Evolutionary conservation across 2,888 invertebrate genomes (phyloP).

Genomic region (Phytoseiulus persimilis): DNA sequence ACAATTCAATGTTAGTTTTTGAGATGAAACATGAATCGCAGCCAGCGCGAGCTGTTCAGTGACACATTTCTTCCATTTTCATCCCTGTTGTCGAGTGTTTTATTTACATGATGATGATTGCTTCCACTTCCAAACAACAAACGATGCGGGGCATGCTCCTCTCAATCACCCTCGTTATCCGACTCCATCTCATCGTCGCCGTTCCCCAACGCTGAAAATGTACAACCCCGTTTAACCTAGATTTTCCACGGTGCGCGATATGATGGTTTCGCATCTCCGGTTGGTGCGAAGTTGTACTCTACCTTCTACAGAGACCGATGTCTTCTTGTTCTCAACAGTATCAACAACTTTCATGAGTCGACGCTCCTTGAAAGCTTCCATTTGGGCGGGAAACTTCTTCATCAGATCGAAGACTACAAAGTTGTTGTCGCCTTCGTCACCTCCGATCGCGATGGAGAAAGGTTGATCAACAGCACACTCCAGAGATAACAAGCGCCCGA

Average conservation of each 20-base stretch:
- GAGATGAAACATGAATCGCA: too few species aligned
- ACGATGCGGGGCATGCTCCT: background rate
- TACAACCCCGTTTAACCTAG: background rate
- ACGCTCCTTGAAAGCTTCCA: conserved; percentile 14
- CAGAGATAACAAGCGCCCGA: conserved; percentile 43
- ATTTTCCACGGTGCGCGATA: too few species aligned
- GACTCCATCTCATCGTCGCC: background rate
- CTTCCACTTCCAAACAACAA: background rate
- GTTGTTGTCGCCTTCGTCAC: conserved; percentile 69
- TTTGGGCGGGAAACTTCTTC: conserved; percentile 48
- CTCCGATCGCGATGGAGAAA: conserved; percentile 70
- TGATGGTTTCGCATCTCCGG: background rate
- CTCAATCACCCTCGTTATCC: background rate
- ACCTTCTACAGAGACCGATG: background rate
- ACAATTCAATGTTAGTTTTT: too few species aligned
- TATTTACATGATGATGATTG: background rate
- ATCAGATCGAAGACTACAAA: conserved; percentile 62
- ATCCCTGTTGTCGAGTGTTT: background rate
- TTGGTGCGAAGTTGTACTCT: too few species aligned
- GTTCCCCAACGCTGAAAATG: background rate
- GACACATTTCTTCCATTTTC: too few species aligned
- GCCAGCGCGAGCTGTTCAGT: too few species aligned
- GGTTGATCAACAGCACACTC: conserved; percentile 71
- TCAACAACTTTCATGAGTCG: conserved; percentile 25
- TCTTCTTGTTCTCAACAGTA: conserved; percentile 35